These are phyloP conservation scores for Melanargia galathea DNA, from an alignment of 2,888 invertebrate species.

Conservation along the genomic window DNA sequence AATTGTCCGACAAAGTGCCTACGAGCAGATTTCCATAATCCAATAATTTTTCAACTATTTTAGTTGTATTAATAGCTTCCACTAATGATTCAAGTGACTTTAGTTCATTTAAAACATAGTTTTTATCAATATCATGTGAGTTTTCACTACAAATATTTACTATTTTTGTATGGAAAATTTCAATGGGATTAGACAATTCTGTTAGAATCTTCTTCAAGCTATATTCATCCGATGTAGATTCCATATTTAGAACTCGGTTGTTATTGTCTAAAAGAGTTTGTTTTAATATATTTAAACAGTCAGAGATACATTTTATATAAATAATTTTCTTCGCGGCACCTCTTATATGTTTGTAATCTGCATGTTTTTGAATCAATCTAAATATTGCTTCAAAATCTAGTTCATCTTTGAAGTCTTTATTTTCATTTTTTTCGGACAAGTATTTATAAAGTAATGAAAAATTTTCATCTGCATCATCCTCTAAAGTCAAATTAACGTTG, in stretches of 20 bases:
- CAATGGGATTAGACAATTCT: slow-evolving; percentile 9
- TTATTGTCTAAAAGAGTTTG: slow-evolving; percentile 34
- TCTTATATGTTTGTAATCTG: slow-evolving; percentile 58
- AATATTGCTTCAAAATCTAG: slow-evolving; percentile 44
- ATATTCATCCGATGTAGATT: background rate
- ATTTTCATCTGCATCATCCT: slow-evolving; percentile 44
- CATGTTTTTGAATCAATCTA: slow-evolving; percentile 56
- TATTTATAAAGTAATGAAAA: slow-evolving; percentile 50
- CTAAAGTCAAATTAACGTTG: slow-evolving; percentile 33
- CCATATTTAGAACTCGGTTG: background rate
- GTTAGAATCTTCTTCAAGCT: slow-evolving; percentile 8
- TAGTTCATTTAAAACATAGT: slow-evolving; percentile 41
- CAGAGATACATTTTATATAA: slow-evolving; percentile 64
- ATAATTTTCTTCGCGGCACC: slow-evolving; percentile 62
- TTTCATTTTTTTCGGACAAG: slow-evolving; percentile 44
- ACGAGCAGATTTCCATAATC: slow-evolving; percentile 45
- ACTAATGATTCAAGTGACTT: slow-evolving; percentile 53
- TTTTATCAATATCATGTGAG: background rate
- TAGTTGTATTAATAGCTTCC: slow-evolving; percentile 60
- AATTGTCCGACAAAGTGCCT: slow-evolving; percentile 45
- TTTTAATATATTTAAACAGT: slow-evolving; percentile 60
- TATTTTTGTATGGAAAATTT: slow-evolving; percentile 4
- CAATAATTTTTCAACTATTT: slow-evolving; percentile 63
- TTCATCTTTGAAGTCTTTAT: background rate
- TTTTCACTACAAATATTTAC: slow-evolving; percentile 5